Evolutionary conservation across 2,113 vertebrate species (phyloP).

Genomic region (Todiramphus chloris): DNA sequence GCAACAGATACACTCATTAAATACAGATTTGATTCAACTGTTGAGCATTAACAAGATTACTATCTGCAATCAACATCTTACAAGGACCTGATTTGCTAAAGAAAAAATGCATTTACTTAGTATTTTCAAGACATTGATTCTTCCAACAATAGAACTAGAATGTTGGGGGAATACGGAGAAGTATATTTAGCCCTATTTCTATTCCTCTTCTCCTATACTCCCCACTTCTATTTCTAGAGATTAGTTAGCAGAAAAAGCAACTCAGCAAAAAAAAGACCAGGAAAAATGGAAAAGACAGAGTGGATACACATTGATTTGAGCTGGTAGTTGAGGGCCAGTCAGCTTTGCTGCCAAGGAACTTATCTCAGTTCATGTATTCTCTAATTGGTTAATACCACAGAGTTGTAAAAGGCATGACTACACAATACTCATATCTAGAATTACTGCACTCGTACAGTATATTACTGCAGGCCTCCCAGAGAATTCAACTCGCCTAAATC

Average conservation of each 20-base stretch:
- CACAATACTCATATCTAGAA: background rate
- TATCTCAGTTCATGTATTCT: background rate
- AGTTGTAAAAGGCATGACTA: background rate
- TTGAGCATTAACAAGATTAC: background rate
- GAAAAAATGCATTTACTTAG: background rate
- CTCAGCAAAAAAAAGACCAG: background rate
- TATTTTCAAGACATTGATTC: background rate
- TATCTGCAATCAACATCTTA: background rate
- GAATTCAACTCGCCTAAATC: background rate
- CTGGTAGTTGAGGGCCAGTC: background rate
- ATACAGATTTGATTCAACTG: background rate
- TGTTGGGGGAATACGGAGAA: background rate
- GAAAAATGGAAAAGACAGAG: background rate
- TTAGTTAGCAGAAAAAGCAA: background rate
- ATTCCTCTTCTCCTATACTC: background rate
- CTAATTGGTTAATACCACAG: background rate
- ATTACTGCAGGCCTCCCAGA: background rate
- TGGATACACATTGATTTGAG: accelerated
- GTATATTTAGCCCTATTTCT: background rate
- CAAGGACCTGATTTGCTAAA: background rate
- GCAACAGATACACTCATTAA: background rate
- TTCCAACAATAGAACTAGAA: background rate
- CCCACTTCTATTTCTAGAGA: background rate
- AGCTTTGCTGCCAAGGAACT: background rate
- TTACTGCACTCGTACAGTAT: background rate